Base-by-base conservation (phyloP, 92 coral and sea anemone genomes). In the Actinernus sp. region DNA sequence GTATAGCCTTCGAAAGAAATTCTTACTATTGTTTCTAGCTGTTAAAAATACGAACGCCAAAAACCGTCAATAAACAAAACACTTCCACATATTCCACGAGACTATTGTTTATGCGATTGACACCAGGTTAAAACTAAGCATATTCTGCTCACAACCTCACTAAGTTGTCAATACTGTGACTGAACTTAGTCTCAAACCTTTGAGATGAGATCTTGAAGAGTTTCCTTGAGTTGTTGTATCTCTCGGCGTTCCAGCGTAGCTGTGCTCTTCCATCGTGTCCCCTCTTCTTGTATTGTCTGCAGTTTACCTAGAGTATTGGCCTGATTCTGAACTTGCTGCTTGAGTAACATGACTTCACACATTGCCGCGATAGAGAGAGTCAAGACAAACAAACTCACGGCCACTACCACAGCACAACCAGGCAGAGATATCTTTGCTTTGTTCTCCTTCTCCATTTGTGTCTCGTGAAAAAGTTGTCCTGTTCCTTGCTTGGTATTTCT, bases 361-460 rank as follows among this genome's bases (percentile, higher is more conserved):
- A 57, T 19, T 3, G 37, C 78, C 24, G 25, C 50, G 26, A 62
- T 52, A 26, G 57, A 55, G 56, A 57, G 10, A 27, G 78, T 40
- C 45, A 70, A 29, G 9, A 58, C 28, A 23, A 70, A 36, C 34
- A 57, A 45, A 41, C 58, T 10, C 8, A 58, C 32, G 16, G 57
- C 31, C 38, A 45, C 9, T 25, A 31, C 47, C 22, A 39, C 26
- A 11, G 45, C 78, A 52, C 78, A 70, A 9, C 17, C 14, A 55
- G 78, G 78, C 78, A 70, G 32, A 66, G 66, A 43, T 55, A 10
- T 46, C 38, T 31, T 65, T 28, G 38, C 24, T 11, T 51, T 6
- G 48, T 13, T 31, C 65, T 45, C 78, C 78, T 70, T 70, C 61
- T 70, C 78, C 78, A 70, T 70, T 43, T n/a, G n/a, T n/a, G n/a